These are phyloP conservation scores for Dendrocincla fuliginosa DNA, from an alignment of 2,797 vertebrate genomes.

Conservation along the genomic window DNA sequence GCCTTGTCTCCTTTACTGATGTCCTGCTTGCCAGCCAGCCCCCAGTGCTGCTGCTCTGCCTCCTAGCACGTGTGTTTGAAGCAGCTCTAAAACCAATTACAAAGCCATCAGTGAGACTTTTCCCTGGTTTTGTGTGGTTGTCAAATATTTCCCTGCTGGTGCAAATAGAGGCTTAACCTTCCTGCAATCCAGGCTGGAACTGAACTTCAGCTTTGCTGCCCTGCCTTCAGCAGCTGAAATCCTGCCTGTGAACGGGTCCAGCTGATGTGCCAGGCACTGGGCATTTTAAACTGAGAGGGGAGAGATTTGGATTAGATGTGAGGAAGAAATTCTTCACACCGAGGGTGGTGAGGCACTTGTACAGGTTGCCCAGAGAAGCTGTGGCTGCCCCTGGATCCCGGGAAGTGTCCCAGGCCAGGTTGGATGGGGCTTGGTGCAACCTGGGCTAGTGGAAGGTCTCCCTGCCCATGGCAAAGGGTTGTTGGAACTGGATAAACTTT, in stretches of 20 bases:
- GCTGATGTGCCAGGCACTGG: not conserved
- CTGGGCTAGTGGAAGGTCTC: not conserved
- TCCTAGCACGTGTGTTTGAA: not conserved
- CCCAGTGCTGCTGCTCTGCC: not conserved
- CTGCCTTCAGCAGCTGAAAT: not conserved
- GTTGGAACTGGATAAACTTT: not conserved
- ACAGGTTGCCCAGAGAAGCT: not conserved
- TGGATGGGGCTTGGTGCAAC: fast-evolving
- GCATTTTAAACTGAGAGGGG: not conserved
- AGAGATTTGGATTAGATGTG: not conserved
- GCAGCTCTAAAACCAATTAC: not conserved
- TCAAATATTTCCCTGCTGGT: not conserved
- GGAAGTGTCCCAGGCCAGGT: not conserved
- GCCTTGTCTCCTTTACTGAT: not conserved
- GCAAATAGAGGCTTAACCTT: not conserved
- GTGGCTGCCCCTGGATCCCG: not conserved
- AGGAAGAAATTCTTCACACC: not conserved
- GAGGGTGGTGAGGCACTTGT: not conserved
- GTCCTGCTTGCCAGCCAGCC: not conserved
- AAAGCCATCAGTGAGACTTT: not conserved
- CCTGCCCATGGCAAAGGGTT: not conserved
- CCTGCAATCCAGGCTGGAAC: not conserved
- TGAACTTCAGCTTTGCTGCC: not conserved
- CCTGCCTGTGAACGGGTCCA: not conserved
- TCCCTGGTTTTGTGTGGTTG: not conserved